Evolutionary conservation across 2,797 vertebrate species (phyloP), one percentile per base, ranked within the genome.

Genomic region (Spondyliosoma cantharus): DNA sequence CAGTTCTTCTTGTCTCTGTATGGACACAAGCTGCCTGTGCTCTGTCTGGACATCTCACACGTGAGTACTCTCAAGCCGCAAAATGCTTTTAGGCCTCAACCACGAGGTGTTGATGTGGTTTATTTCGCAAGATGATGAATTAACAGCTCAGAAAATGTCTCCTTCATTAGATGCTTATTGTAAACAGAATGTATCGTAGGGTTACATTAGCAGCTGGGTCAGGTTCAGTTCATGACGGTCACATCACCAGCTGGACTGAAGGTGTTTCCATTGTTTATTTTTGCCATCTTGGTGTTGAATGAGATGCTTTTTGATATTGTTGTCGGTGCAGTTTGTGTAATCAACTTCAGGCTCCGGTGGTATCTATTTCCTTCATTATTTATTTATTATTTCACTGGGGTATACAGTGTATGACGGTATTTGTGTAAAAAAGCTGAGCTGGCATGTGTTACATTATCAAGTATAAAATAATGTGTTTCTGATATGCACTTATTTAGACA

Each of bases 1-100:
- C 90, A 99, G 98, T 99, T 99, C 93, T 99, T 97, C 92, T 93
- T 99, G 73, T 99, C 97, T 24, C 94, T 99, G 8, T 99, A 99
- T 54, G 98, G 98, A 94, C 98, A 99, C 94, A 99, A 99, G 92
- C 94, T 99, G 75, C 98, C 98, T 0, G 98, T 99, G 15, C 95
- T 99, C 1, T 98, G 98, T 81, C 95, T 99, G 96, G 98, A 99
- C 91, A 98, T 99, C 86, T 97, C 96, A 62, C 95, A 96, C 1
- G 98, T 99, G 93, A 98, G 98, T 98, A 59, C 4, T 3, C 1
- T 11, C 27, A 27, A 22, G 13, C 52, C 27, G 25, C 15, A 56
- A n/a, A 42, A n/a, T 58, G 17, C 57, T 46, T 46, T 32, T 15
- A 13, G 6, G 46, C 14, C 53, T 46, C 1, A 37, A 2, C 57